Base-by-base conservation (phyloP, 2,888 invertebrate genomes). In the Drosophila nr. medialis region DNA sequence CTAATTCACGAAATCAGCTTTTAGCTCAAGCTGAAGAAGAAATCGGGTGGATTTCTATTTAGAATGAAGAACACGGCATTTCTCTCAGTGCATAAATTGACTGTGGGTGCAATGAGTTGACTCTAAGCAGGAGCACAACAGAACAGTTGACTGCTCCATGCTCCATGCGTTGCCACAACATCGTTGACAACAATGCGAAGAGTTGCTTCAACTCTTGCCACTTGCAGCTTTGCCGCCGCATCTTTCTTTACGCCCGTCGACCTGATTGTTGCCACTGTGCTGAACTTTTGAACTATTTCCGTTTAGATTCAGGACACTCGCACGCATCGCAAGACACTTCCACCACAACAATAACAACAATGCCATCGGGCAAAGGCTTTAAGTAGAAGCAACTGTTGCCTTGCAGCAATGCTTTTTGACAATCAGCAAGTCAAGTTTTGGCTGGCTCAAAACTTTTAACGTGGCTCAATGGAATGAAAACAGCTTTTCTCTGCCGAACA, bases 201-300 rank as follows among this genome's bases (percentile, higher is more conserved):
- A 79, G 66, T 53, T 68, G 63, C 62, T 50, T 66, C 75, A 66
- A 24, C 55, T 30, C 40, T 58, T 42, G 74, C 72, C 38, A 49
- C 38, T 53, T 48, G 62, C 62, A 40, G 32, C 63, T 58, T 58
- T 70, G 74, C 58, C 53, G 78, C 58, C 40, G 69, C 53, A 65
- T 45, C 51, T 54, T 56, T 50, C 50, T 38, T 45, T 55, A 40
- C 45, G 50, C 34, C 34, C 48, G 60, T 50, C 81, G 75, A 75
- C 75, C 87, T 67, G 78, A 73, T 83, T 86, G 70, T 66, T 80
- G 74, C 63, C 73, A 67, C 64, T 68, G 59, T 60, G 49, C 83
- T 77, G 73, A 88, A 90, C 86, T 86, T 86, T 79, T 81, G 73
- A 90, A 81, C 90, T 81, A 79, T 88, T 90, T 90, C 79, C 89